Base-by-base conservation (phyloP, 2,888 invertebrate species). In the Caenorhabditis imperialis region DNA sequence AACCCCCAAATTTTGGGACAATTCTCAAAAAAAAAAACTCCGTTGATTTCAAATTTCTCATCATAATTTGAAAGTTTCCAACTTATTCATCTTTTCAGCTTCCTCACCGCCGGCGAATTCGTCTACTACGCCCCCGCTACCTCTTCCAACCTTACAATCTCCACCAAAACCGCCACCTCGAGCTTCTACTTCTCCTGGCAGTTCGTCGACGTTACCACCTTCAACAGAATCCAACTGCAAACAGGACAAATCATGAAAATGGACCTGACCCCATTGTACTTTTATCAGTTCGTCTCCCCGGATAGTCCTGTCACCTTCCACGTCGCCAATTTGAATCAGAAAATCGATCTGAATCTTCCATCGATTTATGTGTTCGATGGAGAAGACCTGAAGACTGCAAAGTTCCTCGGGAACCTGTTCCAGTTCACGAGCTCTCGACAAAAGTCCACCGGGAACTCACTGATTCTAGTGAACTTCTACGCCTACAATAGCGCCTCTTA, bases 341-440 rank as follows among this genome's bases (percentile, higher is more conserved):
- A 27, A 14, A 30, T 33, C n/a, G 57, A 58, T 18, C 2, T 10
- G 18, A 47, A 12, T 12, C 40, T 47, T n/a, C n/a, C 8, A 5
- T 18, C 16, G 12, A 58, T 58, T 14, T 58, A 58, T 25, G 57
- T 58, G 1, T 58, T 37, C 30, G 57, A 58, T 30, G 57, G 57
- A 25, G 18, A 23, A 5, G 25, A 47, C 20, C 23, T 58, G 37
- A 45, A 12, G 25, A n/a, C n/a, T n/a, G 35, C 57, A 12, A 42
- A 30, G 16, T 58, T 22, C 25, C 7, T 58, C 8, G 57, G 57
- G 25, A 58, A 27, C 20, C 40, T 55, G 23, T 4, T 27, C 0
- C 3, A 25, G 2, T 54, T 54, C 16, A 40, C 27, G 10, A 1
- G 23, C 1, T 27, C n/a, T 12, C 12, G 3, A 27, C 23, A 25